These are phyloP conservation scores for Apis florea DNA, from an alignment of 1,140 invertebrate genomes.

Conservation along the genomic window DNA sequence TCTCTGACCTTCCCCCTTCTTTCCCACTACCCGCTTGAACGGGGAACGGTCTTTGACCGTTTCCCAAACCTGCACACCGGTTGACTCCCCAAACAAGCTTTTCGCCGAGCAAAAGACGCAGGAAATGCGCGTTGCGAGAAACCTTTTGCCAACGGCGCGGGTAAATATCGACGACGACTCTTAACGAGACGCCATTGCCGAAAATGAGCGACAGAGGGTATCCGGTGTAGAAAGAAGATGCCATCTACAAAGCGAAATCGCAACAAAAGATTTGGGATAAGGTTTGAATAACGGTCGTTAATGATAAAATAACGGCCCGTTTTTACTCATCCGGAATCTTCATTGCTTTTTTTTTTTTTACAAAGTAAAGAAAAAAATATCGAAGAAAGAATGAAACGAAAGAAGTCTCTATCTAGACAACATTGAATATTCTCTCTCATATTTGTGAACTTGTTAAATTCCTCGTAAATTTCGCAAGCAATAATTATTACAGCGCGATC, in stretches of 20 bases:
- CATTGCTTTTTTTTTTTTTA: neutral
- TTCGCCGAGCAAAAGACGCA: neutral
- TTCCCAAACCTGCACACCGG: slow-evolving; percentile 8
- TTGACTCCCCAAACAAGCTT: slow-evolving; percentile 24
- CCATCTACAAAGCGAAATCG: slow-evolving; percentile 3
- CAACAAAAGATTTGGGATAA: slow-evolving; percentile 17
- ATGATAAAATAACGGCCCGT: slow-evolving; percentile 50
- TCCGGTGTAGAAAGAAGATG: neutral
- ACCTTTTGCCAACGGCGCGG: slow-evolving; percentile 21
- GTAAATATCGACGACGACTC: slow-evolving; percentile 13
- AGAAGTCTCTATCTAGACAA: neutral
- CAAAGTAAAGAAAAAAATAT: neutral
- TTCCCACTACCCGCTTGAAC: neutral
- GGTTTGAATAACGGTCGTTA: too few species aligned
- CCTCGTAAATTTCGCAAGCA: neutral
- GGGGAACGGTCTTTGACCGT: slow-evolving; percentile 12
- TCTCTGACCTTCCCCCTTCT: neutral
- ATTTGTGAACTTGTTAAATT: neutral
- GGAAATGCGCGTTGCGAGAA: slow-evolving; percentile 21
- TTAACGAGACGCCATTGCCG: slow-evolving; percentile 13
- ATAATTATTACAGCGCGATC: neutral
- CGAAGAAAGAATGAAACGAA: neutral
- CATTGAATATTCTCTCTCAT: too few species aligned
- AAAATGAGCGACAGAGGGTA: neutral
- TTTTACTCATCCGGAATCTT: slow-evolving; percentile 12